Evolutionary conservation across 1,140 invertebrate species (phyloP).

Genomic region (Drosophila lacertosa): DNA sequence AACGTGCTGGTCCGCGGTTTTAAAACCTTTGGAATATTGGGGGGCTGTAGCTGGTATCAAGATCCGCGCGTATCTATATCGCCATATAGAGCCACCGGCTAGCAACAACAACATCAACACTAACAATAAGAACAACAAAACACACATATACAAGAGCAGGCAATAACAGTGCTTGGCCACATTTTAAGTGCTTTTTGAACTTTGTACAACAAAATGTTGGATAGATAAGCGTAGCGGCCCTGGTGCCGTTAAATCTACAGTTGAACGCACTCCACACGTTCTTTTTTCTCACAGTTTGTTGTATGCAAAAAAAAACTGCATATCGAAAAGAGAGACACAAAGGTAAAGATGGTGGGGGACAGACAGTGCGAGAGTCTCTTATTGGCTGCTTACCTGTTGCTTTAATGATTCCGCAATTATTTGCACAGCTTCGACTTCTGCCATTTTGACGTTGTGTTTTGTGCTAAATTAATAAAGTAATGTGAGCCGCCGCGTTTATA

Average conservation of each 20-base stretch:
- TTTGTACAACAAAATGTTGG: conserved; percentile 76
- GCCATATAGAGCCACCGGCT: conserved; percentile 42
- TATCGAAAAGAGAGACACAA: conserved; percentile 28
- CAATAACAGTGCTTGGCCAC: conserved; percentile 41
- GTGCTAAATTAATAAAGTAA: conserved; percentile 49
- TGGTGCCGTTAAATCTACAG: conserved; percentile 40
- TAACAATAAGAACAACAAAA: conserved; percentile 12
- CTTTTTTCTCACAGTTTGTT: conserved; percentile 12
- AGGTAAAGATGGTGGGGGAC: conserved; percentile 1
- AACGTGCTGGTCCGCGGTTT: conserved; percentile 25
- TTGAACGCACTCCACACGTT: conserved; percentile 30
- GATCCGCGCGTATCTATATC: conserved; percentile 58
- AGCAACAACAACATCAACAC: conserved; percentile 49
- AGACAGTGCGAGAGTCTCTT: neutral
- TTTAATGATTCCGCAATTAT: conserved; percentile 91
- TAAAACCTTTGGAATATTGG: conserved; percentile 64
- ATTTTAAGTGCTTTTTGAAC: conserved; percentile 70
- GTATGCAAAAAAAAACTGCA: conserved; percentile 46
- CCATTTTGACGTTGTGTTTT: conserved; percentile 83
- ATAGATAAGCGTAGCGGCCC: conserved; percentile 59
- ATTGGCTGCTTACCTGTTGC: conserved; percentile 87
- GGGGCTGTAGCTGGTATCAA: conserved; percentile 54
- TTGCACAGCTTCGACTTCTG: conserved; percentile 89
- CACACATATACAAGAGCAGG: conserved; percentile 15
- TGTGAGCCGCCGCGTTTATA: conserved; percentile 41